A percentile compares a stretch with the other conserved stretches of the same genome.
phyloP scores from a whole-genome alignment of 2,113 vertebrate species.

The Fulmarus glacialis region DNA sequence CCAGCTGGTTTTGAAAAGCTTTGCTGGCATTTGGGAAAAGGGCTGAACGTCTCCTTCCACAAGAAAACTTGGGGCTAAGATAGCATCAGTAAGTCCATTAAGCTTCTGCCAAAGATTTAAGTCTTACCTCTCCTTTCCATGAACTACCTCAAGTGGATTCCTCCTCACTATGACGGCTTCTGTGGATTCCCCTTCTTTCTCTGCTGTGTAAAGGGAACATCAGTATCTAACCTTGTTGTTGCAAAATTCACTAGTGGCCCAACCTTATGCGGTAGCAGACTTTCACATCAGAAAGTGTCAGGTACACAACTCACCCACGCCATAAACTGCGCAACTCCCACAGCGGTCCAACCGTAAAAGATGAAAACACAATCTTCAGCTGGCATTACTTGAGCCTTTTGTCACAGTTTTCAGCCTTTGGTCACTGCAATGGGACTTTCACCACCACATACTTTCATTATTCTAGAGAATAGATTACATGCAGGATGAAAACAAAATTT shows the following conservation, averaged over 20 bases:
- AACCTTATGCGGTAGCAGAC: not conserved
- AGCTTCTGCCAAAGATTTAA: not conserved
- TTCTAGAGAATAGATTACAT: not conserved
- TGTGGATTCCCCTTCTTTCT: not conserved
- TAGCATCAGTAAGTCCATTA: not conserved
- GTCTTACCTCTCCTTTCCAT: not conserved
- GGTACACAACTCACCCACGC: not conserved
- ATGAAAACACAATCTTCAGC: not conserved
- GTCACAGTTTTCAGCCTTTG: not conserved
- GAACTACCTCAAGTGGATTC: not conserved
- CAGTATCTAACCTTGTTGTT: not conserved
- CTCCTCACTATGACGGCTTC: not conserved
- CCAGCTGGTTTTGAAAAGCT: not conserved
- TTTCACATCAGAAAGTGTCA: not conserved
- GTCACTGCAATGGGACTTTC: not conserved
- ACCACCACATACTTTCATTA: not conserved
- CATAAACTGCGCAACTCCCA: not conserved
- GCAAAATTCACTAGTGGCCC: not conserved
- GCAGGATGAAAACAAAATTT: not conserved
- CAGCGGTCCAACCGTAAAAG: not conserved
- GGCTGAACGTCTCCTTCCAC: not conserved
- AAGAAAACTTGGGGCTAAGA: not conserved
- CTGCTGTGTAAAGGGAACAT: not conserved
- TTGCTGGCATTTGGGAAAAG: not conserved
- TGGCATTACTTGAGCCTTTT: not conserved